Conservation (phyloP, 2,797 vertebrate species). For the Streptopelia turtur region DNA sequence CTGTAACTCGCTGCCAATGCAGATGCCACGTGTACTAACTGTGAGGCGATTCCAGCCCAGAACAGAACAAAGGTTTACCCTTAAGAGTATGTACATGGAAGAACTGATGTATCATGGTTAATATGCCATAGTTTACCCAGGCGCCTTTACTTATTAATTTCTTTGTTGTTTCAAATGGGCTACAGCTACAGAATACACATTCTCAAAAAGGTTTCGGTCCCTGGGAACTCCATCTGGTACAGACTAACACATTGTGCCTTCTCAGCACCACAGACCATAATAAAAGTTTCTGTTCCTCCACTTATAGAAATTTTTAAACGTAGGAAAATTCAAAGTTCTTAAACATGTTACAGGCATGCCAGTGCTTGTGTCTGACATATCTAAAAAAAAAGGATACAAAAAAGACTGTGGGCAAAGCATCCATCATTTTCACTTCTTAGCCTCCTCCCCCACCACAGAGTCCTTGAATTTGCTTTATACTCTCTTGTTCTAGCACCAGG, state of each 20-base stretch:
- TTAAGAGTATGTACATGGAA: rapidly evolving
- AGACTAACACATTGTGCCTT: background rate
- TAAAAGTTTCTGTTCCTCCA: background rate
- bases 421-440: background rate
- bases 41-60: background rate
- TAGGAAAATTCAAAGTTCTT: background rate
- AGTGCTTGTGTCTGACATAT: rapidly evolving
- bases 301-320: background rate
- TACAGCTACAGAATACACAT: background rate
- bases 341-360: background rate
- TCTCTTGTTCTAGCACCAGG: background rate
- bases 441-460: background rate
- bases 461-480: background rate
- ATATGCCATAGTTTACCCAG: background rate
- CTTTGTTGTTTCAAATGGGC: background rate
- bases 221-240: background rate
- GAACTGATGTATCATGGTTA: background rate
- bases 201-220: background rate
- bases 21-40: background rate
- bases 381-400: background rate
- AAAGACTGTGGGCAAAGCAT: background rate
- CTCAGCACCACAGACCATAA: background rate
- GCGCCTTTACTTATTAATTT: background rate
- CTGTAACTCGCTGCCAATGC: rapidly evolving
- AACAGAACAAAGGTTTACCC: background rate